Evolutionary conservation across 1,140 invertebrate genomes (phyloP).

Genomic region (Arion vulgaris): DNA sequence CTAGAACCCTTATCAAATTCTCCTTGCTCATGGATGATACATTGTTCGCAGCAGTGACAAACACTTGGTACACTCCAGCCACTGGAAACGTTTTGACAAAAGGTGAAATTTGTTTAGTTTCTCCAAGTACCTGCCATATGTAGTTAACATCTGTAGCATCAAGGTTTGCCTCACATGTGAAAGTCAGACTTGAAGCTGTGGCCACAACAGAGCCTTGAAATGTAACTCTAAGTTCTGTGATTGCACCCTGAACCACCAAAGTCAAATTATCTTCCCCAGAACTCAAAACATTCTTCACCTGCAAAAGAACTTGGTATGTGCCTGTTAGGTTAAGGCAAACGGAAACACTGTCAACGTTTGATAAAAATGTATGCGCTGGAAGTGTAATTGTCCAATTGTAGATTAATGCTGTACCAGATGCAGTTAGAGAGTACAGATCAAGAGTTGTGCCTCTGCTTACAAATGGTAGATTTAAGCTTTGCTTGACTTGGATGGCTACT

Average conservation of each 20-base stretch:
- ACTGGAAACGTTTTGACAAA: conserved; percentile 22
- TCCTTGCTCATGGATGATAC: conserved; percentile 32
- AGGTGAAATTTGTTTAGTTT: neutral
- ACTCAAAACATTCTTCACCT: conserved; percentile 32
- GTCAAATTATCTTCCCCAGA: conserved; percentile 5
- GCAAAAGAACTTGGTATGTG: conserved; percentile 16
- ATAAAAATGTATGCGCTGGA: neutral
- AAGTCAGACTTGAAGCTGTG: conserved; percentile 40
- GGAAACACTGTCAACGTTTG: neutral
- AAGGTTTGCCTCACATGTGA: conserved; percentile 46
- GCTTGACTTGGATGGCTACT: neutral
- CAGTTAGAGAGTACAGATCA: neutral
- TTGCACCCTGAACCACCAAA: conserved; percentile 43
- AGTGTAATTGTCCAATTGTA: conserved; percentile 1
- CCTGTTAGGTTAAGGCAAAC: conserved; percentile 6
- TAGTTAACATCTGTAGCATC: conserved; percentile 48
- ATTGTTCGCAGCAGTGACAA: conserved; percentile 41
- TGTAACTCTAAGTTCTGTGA: conserved; percentile 40
- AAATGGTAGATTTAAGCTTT: conserved; percentile 2
- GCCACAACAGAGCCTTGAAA: conserved; percentile 19
- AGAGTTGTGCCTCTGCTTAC: conserved; percentile 21
- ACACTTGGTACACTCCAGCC: conserved; percentile 35
- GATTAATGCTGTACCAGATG: neutral
- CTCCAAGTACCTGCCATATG: conserved; percentile 50
- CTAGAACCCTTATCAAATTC: conserved; percentile 23